Evolutionary conservation across 2,797 vertebrate genomes (phyloP).

Genomic region (Aldrovandia affinis): DNA sequence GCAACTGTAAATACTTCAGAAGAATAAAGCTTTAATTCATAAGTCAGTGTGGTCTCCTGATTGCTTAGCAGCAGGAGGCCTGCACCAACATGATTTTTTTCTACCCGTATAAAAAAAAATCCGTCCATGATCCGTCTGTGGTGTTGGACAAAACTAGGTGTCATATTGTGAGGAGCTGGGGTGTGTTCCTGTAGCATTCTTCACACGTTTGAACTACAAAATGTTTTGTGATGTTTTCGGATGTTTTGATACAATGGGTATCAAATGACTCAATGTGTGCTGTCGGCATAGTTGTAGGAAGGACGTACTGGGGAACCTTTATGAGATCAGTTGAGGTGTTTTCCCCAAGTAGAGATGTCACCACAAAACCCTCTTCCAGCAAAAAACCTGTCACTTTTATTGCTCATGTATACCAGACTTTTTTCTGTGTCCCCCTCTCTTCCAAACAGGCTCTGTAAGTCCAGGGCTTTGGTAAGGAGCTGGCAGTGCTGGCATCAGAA

Average conservation of each 20-base stretch:
- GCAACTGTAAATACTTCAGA: constrained; percentile 55
- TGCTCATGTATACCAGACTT: background rate
- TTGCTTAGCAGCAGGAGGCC: constrained; percentile 57
- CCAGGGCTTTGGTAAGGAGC: background rate
- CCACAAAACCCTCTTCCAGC: background rate
- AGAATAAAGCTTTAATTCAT: constrained; percentile 58
- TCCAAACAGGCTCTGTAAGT: background rate
- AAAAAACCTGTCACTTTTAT: background rate
- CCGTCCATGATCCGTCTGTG: background rate
- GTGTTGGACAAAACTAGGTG: background rate
- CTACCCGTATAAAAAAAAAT: constrained; percentile 50
- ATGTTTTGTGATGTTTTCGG: background rate
- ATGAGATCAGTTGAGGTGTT: background rate
- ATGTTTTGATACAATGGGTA: background rate
- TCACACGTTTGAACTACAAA: background rate
- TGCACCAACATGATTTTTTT: constrained; percentile 52
- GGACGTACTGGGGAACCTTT: background rate
- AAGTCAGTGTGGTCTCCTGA: constrained; percentile 64
- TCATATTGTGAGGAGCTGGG: background rate
- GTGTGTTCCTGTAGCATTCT: background rate
- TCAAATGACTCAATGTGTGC: background rate
- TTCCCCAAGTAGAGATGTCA: too few species aligned
- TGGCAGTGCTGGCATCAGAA: constrained; percentile 18
- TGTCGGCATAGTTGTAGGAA: background rate
- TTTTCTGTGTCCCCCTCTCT: background rate